Evolutionary conservation across 2,888 invertebrate species (phyloP).

Genomic region (Gymnocheta viridis): DNA sequence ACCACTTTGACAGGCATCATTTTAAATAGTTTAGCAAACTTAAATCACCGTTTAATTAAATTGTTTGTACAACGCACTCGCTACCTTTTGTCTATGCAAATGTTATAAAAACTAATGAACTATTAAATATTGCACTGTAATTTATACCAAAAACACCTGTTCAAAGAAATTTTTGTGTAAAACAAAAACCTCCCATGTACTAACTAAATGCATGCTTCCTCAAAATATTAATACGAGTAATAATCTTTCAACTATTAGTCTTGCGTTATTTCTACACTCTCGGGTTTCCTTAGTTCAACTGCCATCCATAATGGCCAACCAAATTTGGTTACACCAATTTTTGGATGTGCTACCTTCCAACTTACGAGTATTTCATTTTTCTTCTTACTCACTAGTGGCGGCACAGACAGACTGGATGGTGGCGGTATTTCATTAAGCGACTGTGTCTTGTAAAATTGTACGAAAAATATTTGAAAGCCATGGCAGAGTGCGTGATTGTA

Average conservation of each 20-base stretch:
- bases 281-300: constrained; percentile 3
- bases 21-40: constrained; percentile 63
- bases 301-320: constrained; percentile 21
- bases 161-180: not conserved
- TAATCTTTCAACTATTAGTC: not conserved
- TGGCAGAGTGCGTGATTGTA: constrained; percentile 63
- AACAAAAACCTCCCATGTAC: not conserved
- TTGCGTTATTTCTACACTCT: constrained; percentile 27
- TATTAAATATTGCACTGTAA: constrained; percentile 73
- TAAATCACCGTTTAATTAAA: constrained; percentile 50
- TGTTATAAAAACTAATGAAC: constrained; percentile 72
- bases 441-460: constrained; percentile 13
- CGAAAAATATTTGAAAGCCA: constrained; percentile 22
- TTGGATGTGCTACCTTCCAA: constrained; percentile 52
- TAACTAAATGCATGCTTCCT: constrained; percentile 36
- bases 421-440: constrained; percentile 11
- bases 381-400: not conserved
- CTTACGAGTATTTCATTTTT: not conserved
- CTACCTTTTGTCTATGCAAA: constrained; percentile 68
- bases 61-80: constrained; percentile 32
- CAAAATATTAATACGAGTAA: constrained; percentile 44
- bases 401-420: not conserved
- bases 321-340: constrained; percentile 53
- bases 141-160: constrained; percentile 76
- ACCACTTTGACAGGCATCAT: constrained; percentile 77